Conservation (phyloP, 2,797 vertebrate species). For the Helostoma temminkii region DNA sequence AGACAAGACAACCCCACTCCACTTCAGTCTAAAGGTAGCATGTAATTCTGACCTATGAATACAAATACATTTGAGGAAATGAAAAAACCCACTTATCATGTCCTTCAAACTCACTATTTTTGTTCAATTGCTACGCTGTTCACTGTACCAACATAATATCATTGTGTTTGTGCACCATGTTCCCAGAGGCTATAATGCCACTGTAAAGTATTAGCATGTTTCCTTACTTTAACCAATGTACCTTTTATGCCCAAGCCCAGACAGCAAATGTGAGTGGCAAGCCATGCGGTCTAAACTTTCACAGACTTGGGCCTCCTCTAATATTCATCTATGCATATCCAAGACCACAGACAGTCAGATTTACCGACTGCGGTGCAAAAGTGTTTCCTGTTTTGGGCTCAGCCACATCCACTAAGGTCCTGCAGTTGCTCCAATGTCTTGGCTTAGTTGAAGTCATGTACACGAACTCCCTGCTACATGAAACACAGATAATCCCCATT, state of each 20-base stretch:
- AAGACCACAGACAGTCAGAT: conserved; percentile 79
- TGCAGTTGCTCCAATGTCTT: conserved; percentile 51
- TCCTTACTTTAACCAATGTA: conserved; percentile 68
- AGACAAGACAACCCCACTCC: neutral
- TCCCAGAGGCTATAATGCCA: conserved; percentile 33
- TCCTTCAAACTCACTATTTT: conserved; percentile 1
- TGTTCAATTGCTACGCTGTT: conserved; percentile 10
- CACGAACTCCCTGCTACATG: conserved; percentile 28
- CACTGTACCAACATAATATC: conserved; percentile 11
- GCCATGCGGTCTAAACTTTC: conserved; percentile 74
- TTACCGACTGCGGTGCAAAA: conserved; percentile 79
- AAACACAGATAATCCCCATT: conserved; percentile 2
- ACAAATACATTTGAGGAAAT: neutral
- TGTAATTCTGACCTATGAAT: neutral
- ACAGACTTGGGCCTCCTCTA: conserved; percentile 80
- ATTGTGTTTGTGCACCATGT: conserved; percentile 15
- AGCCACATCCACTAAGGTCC: conserved; percentile 80
- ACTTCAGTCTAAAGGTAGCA: neutral
- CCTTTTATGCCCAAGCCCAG: conserved; percentile 69
- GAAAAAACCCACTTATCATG: neutral
- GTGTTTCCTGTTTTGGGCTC: conserved; percentile 82
- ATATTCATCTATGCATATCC: conserved; percentile 74
- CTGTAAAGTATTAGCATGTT: conserved; percentile 44
- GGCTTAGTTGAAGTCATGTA: conserved; percentile 49
- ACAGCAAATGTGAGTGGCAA: conserved; percentile 63